A percentile compares a stretch with the other conserved stretches of the same genome.
phyloP scores from a whole-genome alignment of 2,113 vertebrate genomes.

The Lates calcarifer region DNA sequence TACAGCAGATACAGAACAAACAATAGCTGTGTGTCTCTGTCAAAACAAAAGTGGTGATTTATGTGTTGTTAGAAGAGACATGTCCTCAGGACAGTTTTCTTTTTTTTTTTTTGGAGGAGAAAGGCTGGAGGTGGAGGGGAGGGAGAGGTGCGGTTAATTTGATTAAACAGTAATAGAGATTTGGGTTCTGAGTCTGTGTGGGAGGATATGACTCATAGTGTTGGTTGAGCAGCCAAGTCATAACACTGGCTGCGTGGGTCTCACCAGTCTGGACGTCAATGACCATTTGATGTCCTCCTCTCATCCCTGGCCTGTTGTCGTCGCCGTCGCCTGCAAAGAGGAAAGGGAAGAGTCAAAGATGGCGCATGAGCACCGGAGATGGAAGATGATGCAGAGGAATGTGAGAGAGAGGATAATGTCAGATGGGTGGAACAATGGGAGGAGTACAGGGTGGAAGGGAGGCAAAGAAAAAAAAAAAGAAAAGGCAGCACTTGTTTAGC shows the following conservation, averaged over 20 bases:
- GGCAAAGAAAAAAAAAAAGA: slow-evolving; percentile 4
- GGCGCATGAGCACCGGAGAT: slow-evolving; percentile 10
- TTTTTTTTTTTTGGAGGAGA: slow-evolving; percentile 24
- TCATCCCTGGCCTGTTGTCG: slow-evolving; percentile 97
- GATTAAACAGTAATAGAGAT: slow-evolving; percentile 37
- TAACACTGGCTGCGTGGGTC: slow-evolving; percentile 53
- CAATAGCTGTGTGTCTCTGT: neutral
- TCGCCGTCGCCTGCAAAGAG: slow-evolving; percentile 91
- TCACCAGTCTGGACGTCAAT: slow-evolving; percentile 98
- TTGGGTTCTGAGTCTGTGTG: slow-evolving; percentile 12
- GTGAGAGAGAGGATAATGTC: neutral
- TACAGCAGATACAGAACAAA: slow-evolving; percentile 5
- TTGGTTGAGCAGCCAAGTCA: slow-evolving; percentile 25
- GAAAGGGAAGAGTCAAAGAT: slow-evolving; percentile 29
- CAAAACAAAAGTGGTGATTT: slow-evolving; percentile 18
- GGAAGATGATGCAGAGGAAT: slow-evolving; percentile 25
- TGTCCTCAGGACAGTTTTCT: neutral
- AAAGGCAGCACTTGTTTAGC: slow-evolving; percentile 45
- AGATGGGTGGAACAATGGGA: neutral
- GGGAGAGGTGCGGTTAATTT: slow-evolving; percentile 5
- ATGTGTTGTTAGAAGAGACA: slow-evolving; percentile 5
- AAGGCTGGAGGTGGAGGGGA: neutral
- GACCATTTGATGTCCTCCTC: slow-evolving; percentile 99
- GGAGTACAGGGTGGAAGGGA: slow-evolving; percentile 9
- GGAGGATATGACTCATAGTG: slow-evolving; percentile 52